Evolutionary conservation across 2,888 invertebrate species (phyloP).

Genomic region (Hemaris fuciformis): DNA sequence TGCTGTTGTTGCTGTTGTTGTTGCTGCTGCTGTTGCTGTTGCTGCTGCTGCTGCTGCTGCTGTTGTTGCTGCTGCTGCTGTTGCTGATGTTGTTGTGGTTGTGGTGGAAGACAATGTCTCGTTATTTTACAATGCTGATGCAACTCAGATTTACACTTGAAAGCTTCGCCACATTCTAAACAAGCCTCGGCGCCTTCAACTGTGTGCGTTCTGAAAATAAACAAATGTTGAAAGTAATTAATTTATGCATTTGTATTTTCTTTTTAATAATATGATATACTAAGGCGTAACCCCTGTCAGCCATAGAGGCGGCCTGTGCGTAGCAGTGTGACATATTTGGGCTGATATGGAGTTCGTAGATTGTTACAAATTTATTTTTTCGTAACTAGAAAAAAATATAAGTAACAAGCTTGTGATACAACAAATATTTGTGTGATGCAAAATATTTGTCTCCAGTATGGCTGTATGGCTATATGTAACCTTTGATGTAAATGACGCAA

Average conservation of each 20-base stretch:
- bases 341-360: too few relatives aligned
- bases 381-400: too few relatives aligned
- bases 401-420: too few relatives aligned
- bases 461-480: too few relatives aligned
- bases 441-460: too few relatives aligned
- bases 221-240: not conserved
- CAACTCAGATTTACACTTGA: constrained; percentile 86
- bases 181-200: constrained; percentile 88
- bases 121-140: constrained; percentile 84
- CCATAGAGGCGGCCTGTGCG: too few relatives aligned
- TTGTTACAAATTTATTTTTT: too few relatives aligned
- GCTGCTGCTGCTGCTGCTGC: constrained; percentile 50
- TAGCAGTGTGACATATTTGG: too few relatives aligned
- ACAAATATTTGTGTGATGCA: too few relatives aligned
- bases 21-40: constrained; percentile 61
- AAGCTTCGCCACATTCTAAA: constrained; percentile 88
- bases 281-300: too few relatives aligned
- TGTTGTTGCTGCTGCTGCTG: constrained; percentile 59
- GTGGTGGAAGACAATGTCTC: constrained; percentile 63
- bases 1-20: constrained; percentile 52
- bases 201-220: constrained; percentile 83
- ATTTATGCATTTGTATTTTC: not conserved
- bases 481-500: too few relatives aligned
- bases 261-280: too few relatives aligned
- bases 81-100: constrained; percentile 56